Evolutionary conservation across 2,797 vertebrate species (phyloP).

Genomic region (Holocentrus rufus): DNA sequence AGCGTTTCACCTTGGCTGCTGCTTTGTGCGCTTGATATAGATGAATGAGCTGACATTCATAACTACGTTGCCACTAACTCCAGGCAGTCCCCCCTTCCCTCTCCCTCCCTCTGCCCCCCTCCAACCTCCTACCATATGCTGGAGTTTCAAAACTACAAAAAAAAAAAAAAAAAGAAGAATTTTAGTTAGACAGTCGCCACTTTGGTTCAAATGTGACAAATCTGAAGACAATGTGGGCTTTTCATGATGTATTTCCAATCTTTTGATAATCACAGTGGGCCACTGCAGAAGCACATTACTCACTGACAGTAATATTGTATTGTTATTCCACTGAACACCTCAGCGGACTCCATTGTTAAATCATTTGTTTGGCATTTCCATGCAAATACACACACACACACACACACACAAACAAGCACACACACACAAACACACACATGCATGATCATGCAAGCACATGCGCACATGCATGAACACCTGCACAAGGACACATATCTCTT

Average conservation of each 20-base stretch:
- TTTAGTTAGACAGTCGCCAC: not conserved
- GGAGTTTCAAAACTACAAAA: not conserved
- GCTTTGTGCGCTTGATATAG: slow-evolving; percentile 49
- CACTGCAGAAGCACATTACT: not conserved
- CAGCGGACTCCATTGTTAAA: too few species aligned
- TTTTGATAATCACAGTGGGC: not conserved
- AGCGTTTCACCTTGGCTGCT: slow-evolving; percentile 53
- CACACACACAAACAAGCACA: not conserved
- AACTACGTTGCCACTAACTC: slow-evolving; percentile 54
- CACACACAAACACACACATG: not conserved
- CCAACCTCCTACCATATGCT: not conserved
- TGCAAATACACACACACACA: not conserved
- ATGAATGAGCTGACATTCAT: slow-evolving; percentile 63
- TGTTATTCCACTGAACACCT: too few species aligned
- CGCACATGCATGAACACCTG: not conserved
- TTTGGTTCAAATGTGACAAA: not conserved
- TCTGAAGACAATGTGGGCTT: slow-evolving; percentile 20
- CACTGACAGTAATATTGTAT: not conserved
- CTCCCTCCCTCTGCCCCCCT: not conserved
- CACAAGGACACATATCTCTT: too few species aligned
- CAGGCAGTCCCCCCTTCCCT: slow-evolving; percentile 11
- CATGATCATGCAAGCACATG: not conserved
- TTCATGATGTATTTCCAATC: not conserved
- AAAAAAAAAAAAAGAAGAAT: not conserved
- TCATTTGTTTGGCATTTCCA: not conserved